Conservation (phyloP, 1,140 invertebrate species). For the Olivierus martensii region DNA sequence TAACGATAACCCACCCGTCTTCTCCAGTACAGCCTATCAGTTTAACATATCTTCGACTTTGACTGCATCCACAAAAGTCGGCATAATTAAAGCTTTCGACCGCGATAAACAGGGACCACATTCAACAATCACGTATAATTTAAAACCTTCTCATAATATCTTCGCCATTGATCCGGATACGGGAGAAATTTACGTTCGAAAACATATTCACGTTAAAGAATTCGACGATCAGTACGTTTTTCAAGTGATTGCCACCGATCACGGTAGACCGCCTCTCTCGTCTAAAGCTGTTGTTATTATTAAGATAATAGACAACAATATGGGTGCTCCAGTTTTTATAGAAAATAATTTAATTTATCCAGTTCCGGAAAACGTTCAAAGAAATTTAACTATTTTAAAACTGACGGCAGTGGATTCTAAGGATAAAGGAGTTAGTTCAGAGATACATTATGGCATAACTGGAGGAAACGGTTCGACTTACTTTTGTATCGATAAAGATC, state of each 20-base stretch:
- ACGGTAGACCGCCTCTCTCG: slow-evolving; percentile 83
- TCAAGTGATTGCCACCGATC: slow-evolving; percentile 72
- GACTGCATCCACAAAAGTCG: slow-evolving; percentile 58
- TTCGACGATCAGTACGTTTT: slow-evolving; percentile 43
- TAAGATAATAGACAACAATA: too few species aligned
- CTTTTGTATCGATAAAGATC: too few species aligned
- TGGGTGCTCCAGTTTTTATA: too few species aligned
- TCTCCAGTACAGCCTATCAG: slow-evolving; percentile 62
- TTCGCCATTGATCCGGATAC: slow-evolving; percentile 80
- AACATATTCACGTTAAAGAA: slow-evolving; percentile 44
- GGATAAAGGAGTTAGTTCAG: too few species aligned
- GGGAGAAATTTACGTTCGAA: slow-evolving; percentile 68
- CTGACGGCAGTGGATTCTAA: too few species aligned
- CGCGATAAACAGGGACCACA: slow-evolving; percentile 77
- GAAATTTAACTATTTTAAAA: too few species aligned
- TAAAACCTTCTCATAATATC: slow-evolving; percentile 74
- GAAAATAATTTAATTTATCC: too few species aligned
- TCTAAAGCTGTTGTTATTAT: slow-evolving; percentile 52
- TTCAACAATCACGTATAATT: slow-evolving; percentile 76
- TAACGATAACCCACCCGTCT: slow-evolving; percentile 81
- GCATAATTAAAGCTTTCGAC: slow-evolving; percentile 74
- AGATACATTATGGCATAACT: too few species aligned
- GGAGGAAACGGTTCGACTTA: too few species aligned
- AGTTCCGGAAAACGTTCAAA: too few species aligned
- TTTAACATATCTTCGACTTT: slow-evolving; percentile 81